Percentiles rank a stretch among this genome's conserved stretches.
Conservation (phyloP, 2,888 invertebrate genomes). For the Balanococcus diminutus region DNA sequence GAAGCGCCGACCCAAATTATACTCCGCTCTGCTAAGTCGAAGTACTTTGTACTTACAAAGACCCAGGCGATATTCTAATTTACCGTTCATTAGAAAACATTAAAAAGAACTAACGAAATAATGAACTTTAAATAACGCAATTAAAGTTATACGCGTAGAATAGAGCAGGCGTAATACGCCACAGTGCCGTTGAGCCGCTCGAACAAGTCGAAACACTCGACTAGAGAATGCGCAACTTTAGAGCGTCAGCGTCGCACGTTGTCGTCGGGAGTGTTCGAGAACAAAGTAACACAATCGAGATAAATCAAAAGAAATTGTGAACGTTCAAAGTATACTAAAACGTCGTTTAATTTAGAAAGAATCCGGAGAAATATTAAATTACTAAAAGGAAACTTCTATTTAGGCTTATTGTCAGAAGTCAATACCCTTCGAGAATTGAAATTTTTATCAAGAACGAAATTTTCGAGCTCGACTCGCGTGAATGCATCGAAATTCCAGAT, state of each 20-base stretch:
- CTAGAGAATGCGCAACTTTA: neutral
- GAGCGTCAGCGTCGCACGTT: neutral
- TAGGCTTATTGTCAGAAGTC: constrained; percentile 29
- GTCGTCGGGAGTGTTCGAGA: neutral
- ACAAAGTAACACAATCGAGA: neutral
- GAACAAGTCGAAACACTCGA: neutral
- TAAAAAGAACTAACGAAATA: constrained; percentile 13
- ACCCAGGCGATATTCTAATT: neutral
- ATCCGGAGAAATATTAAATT: constrained; percentile 31
- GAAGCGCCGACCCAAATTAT: neutral
- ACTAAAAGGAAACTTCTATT: constrained; percentile 37
- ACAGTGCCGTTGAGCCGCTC: neutral
- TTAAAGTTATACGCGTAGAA: neutral
- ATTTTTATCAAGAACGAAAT: neutral
- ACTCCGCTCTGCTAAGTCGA: neutral
- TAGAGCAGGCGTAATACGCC: neutral
- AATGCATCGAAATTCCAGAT: neutral
- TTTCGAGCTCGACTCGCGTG: neutral
- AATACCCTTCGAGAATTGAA: constrained; percentile 14
- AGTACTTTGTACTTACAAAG: too few relatives aligned
- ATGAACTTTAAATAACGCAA: constrained; percentile 25
- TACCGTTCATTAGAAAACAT: constrained; percentile 15
- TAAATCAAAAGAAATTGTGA: constrained; percentile 35
- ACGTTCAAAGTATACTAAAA: neutral
- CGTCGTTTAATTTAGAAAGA: constrained; percentile 13